Evolutionary conservation across 37 sponge, comb jelly and placozoan species (phyloP).

Genomic region (Oopsacas minuta): DNA sequence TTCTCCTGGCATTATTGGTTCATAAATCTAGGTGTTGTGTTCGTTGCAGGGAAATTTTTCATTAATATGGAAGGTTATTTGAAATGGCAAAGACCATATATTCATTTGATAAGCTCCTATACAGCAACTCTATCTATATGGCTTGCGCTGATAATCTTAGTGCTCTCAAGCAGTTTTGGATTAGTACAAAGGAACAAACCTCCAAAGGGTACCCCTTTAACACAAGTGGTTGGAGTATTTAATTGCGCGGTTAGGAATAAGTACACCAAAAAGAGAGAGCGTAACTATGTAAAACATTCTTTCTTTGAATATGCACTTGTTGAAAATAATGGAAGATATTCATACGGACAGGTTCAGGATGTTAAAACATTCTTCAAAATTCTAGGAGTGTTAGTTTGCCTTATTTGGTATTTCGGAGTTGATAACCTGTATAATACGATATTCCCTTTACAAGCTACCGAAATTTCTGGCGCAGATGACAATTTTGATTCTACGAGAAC

Average conservation of each 20-base stretch:
- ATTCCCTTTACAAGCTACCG: background rate
- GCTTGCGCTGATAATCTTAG: background rate
- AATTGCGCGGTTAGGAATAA: background rate
- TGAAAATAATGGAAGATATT: background rate
- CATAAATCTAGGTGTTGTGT: constrained; percentile 24
- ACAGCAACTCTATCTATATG: background rate
- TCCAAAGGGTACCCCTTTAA: background rate
- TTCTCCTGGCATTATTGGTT: constrained; percentile 47
- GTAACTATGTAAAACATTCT: background rate
- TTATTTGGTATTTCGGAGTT: constrained; percentile 8
- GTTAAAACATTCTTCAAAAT: constrained; percentile 6
- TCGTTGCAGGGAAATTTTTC: background rate
- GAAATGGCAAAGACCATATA: background rate
- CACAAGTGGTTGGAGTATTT: background rate
- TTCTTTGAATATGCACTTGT: background rate
- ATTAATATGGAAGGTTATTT: no score
- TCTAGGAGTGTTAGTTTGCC: background rate
- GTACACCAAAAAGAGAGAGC: background rate
- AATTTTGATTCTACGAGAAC: background rate
- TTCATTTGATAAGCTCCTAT: background rate
- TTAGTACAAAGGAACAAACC: background rate
- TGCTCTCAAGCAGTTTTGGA: background rate
- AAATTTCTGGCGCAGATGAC: background rate
- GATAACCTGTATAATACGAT: background rate
- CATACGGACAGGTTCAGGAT: constrained; percentile 1